Conservation (phyloP, 2,888 invertebrate species). For the Drosophila paramelanica region DNA sequence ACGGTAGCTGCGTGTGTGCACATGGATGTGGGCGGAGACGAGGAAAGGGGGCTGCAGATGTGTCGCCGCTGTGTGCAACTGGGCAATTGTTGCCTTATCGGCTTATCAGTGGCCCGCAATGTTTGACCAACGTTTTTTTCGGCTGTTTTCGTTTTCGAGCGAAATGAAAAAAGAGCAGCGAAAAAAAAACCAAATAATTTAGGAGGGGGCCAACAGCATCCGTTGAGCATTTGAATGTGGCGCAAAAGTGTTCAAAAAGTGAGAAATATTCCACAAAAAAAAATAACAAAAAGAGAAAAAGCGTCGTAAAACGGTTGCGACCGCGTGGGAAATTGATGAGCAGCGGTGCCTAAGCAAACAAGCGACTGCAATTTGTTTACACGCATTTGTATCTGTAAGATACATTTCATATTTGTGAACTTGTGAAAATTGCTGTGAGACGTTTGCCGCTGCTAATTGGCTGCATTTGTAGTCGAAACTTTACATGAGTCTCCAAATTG, state of each 20-base stretch:
- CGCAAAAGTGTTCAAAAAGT: constrained; percentile 47
- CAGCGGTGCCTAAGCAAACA: constrained; percentile 68
- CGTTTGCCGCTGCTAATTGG: constrained; percentile 69
- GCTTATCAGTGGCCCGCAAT: constrained; percentile 60
- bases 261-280: constrained; percentile 43
- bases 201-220: constrained; percentile 45
- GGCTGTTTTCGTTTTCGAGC: constrained; percentile 44
- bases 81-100: constrained; percentile 65
- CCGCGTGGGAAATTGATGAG: constrained; percentile 67
- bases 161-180: constrained; percentile 21
- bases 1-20: constrained; percentile 52
- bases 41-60: constrained; percentile 1
- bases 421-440: constrained; percentile 70
- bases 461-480: constrained; percentile 68
- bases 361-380: constrained; percentile 18
- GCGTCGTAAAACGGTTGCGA: constrained; percentile 57
- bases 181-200: no score
- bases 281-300: constrained; percentile 37
- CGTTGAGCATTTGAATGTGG: constrained; percentile 61
- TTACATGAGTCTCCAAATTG: constrained; percentile 68
- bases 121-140: constrained; percentile 61
- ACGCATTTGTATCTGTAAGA: constrained; percentile 52
- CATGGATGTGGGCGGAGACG: not conserved
- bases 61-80: constrained; percentile 17
- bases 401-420: constrained; percentile 70